These are phyloP conservation scores for Grapholita molesta DNA, from an alignment of 1,140 invertebrate genomes.

Conservation along the genomic window DNA sequence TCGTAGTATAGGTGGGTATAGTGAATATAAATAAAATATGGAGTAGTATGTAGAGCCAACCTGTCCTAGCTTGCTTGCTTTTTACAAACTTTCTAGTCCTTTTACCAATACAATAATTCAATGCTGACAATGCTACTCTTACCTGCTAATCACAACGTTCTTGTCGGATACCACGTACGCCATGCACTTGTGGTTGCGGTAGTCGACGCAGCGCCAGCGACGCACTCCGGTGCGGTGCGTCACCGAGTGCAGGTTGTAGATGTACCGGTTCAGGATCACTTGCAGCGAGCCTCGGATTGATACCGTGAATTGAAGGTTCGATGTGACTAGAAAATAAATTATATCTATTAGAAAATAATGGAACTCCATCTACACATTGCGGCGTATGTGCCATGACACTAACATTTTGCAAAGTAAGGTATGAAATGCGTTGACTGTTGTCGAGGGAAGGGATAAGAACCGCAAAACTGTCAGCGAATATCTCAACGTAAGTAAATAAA, in stretches of 20 bases:
- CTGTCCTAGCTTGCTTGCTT: no score
- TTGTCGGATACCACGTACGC: slow-evolving; percentile 66
- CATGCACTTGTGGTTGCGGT: slow-evolving; percentile 65
- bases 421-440: no score
- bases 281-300: slow-evolving; percentile 63
- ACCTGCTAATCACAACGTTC: slow-evolving; percentile 70
- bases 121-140: not conserved
- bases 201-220: slow-evolving; percentile 72
- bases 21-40: no score
- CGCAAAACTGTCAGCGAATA: no score
- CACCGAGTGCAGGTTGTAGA: slow-evolving; percentile 71
- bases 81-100: no score
- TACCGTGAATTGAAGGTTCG: slow-evolving; percentile 57
- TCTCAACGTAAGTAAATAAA: no score
- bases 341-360: not conserved
- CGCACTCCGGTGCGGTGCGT: slow-evolving; percentile 44
- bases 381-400: no score
- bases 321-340: slow-evolving; percentile 29
- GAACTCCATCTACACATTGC: no score
- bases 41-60: no score
- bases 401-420: no score
- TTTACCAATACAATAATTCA: not conserved
- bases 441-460: no score
- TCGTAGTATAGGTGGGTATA: no score
- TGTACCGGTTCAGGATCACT: slow-evolving; percentile 65